Evolutionary conservation across 2,113 vertebrate genomes (phyloP).

Genomic region (Macaca fascicularis): DNA sequence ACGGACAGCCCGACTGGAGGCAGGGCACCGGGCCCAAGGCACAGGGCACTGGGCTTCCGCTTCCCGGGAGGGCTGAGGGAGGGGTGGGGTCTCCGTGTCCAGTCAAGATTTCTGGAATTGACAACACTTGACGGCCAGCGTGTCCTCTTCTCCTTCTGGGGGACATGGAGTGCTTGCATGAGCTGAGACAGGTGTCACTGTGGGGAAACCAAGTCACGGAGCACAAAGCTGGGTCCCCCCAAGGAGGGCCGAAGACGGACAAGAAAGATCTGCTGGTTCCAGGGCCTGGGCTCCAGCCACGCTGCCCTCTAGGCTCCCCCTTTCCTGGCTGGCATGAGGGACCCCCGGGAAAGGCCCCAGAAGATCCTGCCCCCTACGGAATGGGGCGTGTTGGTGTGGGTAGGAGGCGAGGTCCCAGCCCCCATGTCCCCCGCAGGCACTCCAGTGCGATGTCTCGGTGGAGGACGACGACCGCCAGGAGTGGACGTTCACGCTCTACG

Average conservation of each 20-base stretch:
- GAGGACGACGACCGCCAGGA: slow-evolving; percentile 98
- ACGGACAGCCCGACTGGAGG: fast-evolving
- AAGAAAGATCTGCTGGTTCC: background rate
- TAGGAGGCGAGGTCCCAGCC: background rate
- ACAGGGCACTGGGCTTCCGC: background rate
- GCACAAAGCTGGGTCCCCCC: background rate
- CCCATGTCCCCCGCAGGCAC: slow-evolving; percentile 88
- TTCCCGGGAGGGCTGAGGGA: background rate
- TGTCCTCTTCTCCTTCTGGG: background rate
- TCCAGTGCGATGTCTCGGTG: slow-evolving; percentile 97
- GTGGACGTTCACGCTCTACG: slow-evolving; percentile 99
- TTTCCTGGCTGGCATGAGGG: background rate
- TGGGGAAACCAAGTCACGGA: too few relatives aligned
- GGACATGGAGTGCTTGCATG: background rate
- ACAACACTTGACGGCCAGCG: too few relatives aligned
- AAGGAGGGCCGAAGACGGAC: background rate
- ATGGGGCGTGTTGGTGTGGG: background rate
- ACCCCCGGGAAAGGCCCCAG: background rate
- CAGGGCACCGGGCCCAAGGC: background rate
- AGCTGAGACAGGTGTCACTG: background rate
- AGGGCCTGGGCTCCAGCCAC: background rate
- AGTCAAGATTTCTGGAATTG: background rate
- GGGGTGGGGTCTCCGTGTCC: too few relatives aligned
- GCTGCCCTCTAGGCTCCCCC: too few relatives aligned
- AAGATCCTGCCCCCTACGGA: background rate